Evolutionary conservation across 2,797 vertebrate genomes (phyloP), one percentile per base, ranked within the genome.

Genomic region (Xenops minutus): DNA sequence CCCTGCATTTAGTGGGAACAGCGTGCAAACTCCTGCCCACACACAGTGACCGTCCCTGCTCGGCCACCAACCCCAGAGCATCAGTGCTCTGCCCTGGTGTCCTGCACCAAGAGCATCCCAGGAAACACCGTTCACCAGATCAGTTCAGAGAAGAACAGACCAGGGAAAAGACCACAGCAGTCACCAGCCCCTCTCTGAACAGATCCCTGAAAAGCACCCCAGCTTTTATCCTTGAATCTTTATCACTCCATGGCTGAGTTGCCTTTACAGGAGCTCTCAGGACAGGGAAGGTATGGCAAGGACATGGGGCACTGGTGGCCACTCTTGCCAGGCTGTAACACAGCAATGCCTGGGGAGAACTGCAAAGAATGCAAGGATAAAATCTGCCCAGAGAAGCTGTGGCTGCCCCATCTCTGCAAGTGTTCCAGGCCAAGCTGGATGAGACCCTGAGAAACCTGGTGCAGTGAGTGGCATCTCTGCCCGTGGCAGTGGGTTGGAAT

Each of bases 61-160:
- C 34, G 2, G 11, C 13, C 5, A 12, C 26, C 84, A 2, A 14
- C 27, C 30, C 5, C 15, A 3, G 71, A 52, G 54, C 49, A 66
- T 6, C 15, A 10, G 1, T 0, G 0, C 34, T 8, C 48, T 51
- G 48, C 20, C 64, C 68, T 0, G 19, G 7, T 1, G 0, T 18
- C 46, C 55, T 11, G 51, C 54, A 20, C 12, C 34, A 6, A 51
- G 69, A 52, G 24, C 36, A 6, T 5, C 6, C 39, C 3, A 11
- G 41, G 4, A 52, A 92, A 48, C 5, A 6, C 67, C 62, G 19
- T 36, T 7, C 48, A 36, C 10, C 37, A 30, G 9, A 14, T 24
- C 30, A 5, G 22, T 59, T 66, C 46, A 17, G 59, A 48, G 58
- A 78, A 52, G 52, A 79, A 19, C 1, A 2, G 27, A 20, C 17